Evolutionary conservation across 2,797 vertebrate species (phyloP).

Genomic region (Nyctibius grandis): DNA sequence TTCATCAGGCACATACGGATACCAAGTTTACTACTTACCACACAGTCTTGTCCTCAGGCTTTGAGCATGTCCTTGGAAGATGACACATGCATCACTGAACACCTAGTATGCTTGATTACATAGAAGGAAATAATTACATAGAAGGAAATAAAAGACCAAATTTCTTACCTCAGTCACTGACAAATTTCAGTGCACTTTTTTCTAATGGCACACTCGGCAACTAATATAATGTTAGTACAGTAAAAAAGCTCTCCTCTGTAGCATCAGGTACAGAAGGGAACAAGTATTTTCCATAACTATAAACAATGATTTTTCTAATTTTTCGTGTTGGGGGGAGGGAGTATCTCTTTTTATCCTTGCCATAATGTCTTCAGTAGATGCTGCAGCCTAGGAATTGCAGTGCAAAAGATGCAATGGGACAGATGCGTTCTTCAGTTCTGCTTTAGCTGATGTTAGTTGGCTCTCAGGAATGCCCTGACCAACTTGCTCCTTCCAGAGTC

Average conservation of each 20-base stretch:
- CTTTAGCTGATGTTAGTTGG: background rate
- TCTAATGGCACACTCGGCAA: background rate
- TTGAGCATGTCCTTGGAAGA: background rate
- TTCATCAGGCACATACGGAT: background rate
- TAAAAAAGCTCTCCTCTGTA: background rate
- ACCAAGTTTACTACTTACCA: background rate
- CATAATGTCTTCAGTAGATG: background rate
- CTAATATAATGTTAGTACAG: background rate
- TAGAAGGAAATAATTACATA: background rate
- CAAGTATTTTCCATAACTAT: background rate
- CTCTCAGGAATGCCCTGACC: background rate
- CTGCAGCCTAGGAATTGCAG: background rate
- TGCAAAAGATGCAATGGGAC: background rate
- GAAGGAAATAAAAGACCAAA: background rate
- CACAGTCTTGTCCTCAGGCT: background rate
- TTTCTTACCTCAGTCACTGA: background rate
- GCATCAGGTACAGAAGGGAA: background rate
- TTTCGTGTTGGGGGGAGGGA: background rate
- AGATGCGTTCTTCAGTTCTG: background rate
- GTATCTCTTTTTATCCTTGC: background rate
- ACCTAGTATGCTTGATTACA: background rate
- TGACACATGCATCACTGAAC: background rate
- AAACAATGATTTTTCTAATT: background rate
- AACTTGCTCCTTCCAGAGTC: background rate
- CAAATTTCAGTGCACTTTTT: background rate